Evolutionary conservation across 2,888 invertebrate species (phyloP), one percentile per base, ranked within the genome.

Genomic region (Tenthredo livida): DNA sequence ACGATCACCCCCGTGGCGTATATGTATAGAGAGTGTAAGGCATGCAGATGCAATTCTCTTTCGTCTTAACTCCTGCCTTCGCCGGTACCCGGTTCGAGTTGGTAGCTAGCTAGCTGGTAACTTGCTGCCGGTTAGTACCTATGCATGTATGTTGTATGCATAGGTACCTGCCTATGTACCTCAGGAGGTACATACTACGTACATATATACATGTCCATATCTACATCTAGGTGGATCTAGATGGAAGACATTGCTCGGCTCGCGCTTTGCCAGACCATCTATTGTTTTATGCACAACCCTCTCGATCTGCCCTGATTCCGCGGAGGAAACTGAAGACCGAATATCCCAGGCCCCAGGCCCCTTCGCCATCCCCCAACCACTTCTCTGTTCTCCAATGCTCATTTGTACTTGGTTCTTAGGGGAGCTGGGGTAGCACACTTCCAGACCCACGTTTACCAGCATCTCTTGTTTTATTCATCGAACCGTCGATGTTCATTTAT

Each of bases 1-100:
- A 91, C 89, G 89, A 90, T 89, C 89, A 89, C 88, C 89, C 89
- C 87, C 87, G 87, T 84, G 77, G 83, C 85, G 72, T 86, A 50
- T 84, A 37, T 37, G 37, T 37, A 84, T 84, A 84, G 78, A 87
- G 67, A 85, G 73, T 86, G 87, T 83, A 83, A 67, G 85, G 67
- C 88, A 89, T 89, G 89, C 89, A 89, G 88, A 90, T 90, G 88
- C 89, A 87, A 89, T 89, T 89, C 87, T 87, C 87, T 88, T 88
- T 89, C 87, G 86, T 87, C 87, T 85, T 87, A n/a, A 77, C 78
- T 84, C 73, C 73, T 61, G 65, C 58, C 73, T 72, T 37, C 47
- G 73, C 84, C 47, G n/a, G 37, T 75, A 70, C 73, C 54, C 33
- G 29, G 58, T 50, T 50, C 17, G 37, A 37, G 21, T 15, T 17